Evolutionary conservation across 2,797 vertebrate species (phyloP).

Genomic region (Hydrocynus forskahlii): DNA sequence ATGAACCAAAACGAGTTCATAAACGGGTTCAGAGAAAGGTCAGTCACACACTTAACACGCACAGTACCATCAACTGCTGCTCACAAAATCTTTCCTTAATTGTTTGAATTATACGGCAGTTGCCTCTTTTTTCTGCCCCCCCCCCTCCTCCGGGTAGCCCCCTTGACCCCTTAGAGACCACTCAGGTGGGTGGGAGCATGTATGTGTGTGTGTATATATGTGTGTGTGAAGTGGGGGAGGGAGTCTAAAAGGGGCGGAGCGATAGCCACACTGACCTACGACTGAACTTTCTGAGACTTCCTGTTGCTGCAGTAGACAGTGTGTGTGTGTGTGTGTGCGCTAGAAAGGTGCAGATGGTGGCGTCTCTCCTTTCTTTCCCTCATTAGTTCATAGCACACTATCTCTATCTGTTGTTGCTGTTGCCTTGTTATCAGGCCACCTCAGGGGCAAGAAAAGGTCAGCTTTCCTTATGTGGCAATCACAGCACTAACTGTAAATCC

Average conservation of each 20-base stretch:
- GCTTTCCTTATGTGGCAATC: conserved; percentile 13
- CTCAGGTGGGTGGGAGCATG: conserved; percentile 59
- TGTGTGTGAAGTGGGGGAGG: conserved; percentile 49
- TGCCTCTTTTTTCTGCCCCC: conserved; percentile 47
- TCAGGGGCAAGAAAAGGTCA: conserved; percentile 28
- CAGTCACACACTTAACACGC: conserved; percentile 58
- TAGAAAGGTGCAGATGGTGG: conserved; percentile 50
- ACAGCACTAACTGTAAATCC: conserved; percentile 1
- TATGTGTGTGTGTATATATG: conserved; percentile 46
- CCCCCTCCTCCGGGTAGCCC: conserved; percentile 48
- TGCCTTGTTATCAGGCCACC: conserved; percentile 35
- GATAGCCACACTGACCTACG: conserved; percentile 63
- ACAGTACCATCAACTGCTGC: conserved; percentile 49
- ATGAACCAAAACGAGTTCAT: conserved; percentile 59
- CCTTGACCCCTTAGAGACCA: conserved; percentile 58
- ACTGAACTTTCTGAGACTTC: conserved; percentile 70
- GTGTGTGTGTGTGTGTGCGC: conserved; percentile 43
- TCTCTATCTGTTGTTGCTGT: conserved; percentile 35
- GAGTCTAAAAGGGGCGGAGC: conserved; percentile 51
- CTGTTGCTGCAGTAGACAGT: conserved; percentile 59
- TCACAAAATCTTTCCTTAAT: conserved; percentile 62
- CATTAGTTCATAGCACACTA: conserved; percentile 31
- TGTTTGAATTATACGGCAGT: conserved; percentile 61
- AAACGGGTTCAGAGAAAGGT: conserved; percentile 63
- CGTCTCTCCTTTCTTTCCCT: conserved; percentile 36